phyloP scores from a whole-genome alignment of 2,113 vertebrate species.

The Drymodes brunneopygia region DNA sequence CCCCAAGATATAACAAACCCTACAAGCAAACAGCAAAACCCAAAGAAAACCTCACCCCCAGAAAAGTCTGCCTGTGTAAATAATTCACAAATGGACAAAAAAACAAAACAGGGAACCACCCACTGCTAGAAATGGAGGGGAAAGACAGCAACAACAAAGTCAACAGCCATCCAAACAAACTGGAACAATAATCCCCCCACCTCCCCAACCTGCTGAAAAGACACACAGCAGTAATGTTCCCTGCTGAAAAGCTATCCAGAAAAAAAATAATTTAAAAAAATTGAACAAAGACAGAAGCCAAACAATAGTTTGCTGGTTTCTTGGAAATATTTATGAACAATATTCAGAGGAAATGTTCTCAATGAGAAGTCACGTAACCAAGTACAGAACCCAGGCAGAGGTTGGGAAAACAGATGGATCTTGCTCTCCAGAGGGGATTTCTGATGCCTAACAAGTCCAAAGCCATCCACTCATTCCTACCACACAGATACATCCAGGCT shows the following conservation, averaged over 20 bases:
- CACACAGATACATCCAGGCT: neutral
- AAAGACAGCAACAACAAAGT: neutral
- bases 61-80: neutral
- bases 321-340: constrained; percentile 30
- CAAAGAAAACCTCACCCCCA: neutral
- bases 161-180: neutral
- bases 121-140: neutral
- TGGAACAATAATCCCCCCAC: neutral
- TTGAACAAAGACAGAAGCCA: neutral
- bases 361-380: neutral
- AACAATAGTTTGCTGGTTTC: constrained; percentile 27
- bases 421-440: neutral
- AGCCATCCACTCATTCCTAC: constrained; percentile 10
- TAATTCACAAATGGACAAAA: neutral
- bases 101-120: neutral
- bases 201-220: neutral
- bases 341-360: constrained; percentile 16
- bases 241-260: neutral
- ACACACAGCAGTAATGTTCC: neutral
- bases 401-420: neutral
- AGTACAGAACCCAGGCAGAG: neutral
- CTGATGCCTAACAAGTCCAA: neutral
- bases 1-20: neutral
- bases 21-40: neutral
- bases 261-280: neutral